Evolutionary conservation across 1,140 invertebrate species (phyloP).

Genomic region (Drosophila navojoa): DNA sequence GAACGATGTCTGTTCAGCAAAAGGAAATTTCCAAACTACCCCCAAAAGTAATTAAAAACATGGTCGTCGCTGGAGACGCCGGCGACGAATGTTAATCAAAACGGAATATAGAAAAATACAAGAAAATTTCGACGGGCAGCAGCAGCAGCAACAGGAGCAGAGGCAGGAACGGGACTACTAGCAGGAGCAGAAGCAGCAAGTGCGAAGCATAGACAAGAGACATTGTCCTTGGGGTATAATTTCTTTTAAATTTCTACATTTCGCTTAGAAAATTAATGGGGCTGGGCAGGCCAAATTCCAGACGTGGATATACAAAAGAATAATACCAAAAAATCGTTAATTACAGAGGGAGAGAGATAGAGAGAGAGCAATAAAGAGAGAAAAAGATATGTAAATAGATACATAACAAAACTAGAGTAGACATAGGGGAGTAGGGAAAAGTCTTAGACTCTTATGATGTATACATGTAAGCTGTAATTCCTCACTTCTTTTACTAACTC

Average conservation of each 20-base stretch:
- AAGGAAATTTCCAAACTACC: constrained; percentile 66
- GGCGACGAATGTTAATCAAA: constrained; percentile 75
- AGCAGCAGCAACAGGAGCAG: constrained; percentile 8
- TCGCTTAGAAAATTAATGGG: constrained; percentile 36
- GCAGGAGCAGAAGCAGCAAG: not conserved
- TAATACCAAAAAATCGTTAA: constrained; percentile 7
- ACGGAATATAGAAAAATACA: constrained; percentile 65
- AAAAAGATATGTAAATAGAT: not conserved
- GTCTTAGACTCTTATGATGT: no score
- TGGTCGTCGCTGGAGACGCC: constrained; percentile 52
- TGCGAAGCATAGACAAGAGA: constrained; percentile 37
- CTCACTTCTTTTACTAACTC: no score
- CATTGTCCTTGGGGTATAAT: constrained; percentile 76
- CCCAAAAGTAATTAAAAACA: constrained; percentile 80
- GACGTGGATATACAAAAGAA: constrained; percentile 6
- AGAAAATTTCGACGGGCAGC: constrained; percentile 38
- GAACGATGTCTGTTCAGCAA: constrained; percentile 17
- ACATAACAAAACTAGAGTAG: not conserved
- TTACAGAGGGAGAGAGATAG: not conserved
- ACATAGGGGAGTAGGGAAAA: not conserved
- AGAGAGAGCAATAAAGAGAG: not conserved
- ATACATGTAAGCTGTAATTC: no score
- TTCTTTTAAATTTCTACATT: constrained; percentile 76
- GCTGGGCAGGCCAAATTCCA: constrained; percentile 20
- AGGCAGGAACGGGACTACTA: not conserved